Evolutionary conservation across 2,797 vertebrate species (phyloP).

Genomic region (Acanthurus tractus): DNA sequence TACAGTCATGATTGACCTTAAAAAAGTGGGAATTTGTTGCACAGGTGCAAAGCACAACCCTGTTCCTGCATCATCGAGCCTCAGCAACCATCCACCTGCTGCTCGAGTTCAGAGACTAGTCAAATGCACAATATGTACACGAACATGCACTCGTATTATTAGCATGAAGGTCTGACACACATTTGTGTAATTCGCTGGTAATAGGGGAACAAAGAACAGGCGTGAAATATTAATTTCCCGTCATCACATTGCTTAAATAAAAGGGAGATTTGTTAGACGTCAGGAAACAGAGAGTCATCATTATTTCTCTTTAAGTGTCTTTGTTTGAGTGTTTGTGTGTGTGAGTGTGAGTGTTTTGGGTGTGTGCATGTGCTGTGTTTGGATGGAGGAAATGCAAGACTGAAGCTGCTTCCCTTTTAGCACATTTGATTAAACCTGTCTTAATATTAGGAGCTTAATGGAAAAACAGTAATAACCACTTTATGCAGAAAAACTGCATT

Average conservation of each 20-base stretch:
- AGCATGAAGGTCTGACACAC: constrained; percentile 33
- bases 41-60: constrained; percentile 30
- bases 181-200: constrained; percentile 45
- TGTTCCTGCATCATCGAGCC: constrained; percentile 44
- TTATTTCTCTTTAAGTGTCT: constrained; percentile 13
- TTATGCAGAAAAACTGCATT: too few relatives aligned
- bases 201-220: constrained; percentile 21
- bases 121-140: constrained; percentile 28
- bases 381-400: constrained; percentile 16
- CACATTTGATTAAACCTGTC: constrained; percentile 23
- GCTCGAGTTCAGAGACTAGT: constrained; percentile 18
- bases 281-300: constrained; percentile 9
- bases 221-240: constrained; percentile 33
- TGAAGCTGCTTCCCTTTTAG: neutral
- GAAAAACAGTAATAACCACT: constrained; percentile 29
- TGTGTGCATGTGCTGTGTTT: neutral
- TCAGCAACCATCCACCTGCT: constrained; percentile 43
- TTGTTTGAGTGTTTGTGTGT: neutral
- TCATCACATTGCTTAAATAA: constrained; percentile 40
- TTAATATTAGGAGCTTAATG: constrained; percentile 26
- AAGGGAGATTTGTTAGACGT: constrained; percentile 31
- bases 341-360: neutral
- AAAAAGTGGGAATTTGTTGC: constrained; percentile 37
- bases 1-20: constrained; percentile 32
- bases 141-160: constrained; percentile 17